phyloP scores from a whole-genome alignment of 2,888 invertebrate species.

The Euplagia quadripunctaria region DNA sequence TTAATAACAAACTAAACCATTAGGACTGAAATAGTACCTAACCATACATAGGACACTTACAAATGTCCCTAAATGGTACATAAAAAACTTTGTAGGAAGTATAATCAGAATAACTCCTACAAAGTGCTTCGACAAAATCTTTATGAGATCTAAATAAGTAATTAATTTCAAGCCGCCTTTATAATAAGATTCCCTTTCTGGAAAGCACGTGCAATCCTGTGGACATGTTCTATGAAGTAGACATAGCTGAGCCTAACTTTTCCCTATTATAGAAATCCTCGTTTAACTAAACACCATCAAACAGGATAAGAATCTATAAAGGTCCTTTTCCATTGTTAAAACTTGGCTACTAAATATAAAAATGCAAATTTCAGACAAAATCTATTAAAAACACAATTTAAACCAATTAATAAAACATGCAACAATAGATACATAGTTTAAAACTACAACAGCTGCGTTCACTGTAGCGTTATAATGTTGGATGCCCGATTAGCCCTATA shows the following conservation, averaged over 20 bases:
- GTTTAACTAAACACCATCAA: neutral
- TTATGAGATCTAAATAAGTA: too few species aligned
- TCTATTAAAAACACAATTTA: conserved; percentile 47
- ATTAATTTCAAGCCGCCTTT: neutral
- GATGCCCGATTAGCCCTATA: conserved; percentile 65
- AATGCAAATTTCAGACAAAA: conserved; percentile 39
- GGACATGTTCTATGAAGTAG: neutral
- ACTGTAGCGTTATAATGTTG: conserved; percentile 64
- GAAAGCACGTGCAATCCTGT: neutral
- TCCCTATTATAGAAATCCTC: neutral
- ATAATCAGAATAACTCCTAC: neutral
- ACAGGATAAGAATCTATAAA: neutral
- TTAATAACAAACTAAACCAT: neutral
- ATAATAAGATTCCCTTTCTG: neutral
- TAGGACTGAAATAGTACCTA: too few species aligned
- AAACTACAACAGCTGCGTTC: conserved; percentile 72
- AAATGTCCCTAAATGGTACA: neutral
- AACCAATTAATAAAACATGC: conserved; percentile 65
- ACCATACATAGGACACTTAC: neutral
- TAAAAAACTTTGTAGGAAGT: neutral
- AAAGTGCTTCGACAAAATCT: neutral
- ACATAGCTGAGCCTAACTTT: neutral
- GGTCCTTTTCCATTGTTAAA: neutral
- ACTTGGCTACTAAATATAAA: neutral
- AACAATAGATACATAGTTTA: conserved; percentile 48